A percentile compares a stretch with the other conserved stretches of the same genome.
phyloP scores from a whole-genome alignment of 2,797 vertebrate species.

The Cottoperca gobio region DNA sequence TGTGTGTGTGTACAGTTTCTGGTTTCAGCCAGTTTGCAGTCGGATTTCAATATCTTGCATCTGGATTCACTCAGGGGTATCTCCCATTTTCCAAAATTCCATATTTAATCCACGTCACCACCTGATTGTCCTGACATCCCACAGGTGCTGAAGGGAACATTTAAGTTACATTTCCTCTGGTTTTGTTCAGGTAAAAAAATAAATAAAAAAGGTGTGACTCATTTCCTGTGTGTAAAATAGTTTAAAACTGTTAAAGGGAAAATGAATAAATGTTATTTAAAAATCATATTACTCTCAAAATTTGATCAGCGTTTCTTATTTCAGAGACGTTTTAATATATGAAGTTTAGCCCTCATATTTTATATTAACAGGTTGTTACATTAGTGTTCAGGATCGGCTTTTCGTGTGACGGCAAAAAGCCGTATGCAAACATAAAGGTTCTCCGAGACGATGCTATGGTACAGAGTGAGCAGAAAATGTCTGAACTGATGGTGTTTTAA shows the following conservation, averaged over 20 bases:
- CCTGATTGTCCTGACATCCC: neutral
- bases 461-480: neutral
- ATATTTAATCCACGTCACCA: neutral
- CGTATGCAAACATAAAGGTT: neutral
- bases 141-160: neutral
- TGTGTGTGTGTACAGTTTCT: conserved; percentile 24
- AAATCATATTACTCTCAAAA: no score
- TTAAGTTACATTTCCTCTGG: neutral
- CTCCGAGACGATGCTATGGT: no score
- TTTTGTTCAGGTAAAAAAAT: neutral
- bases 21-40: conserved; percentile 40
- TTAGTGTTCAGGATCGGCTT: neutral
- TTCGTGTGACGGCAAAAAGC: neutral
- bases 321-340: neutral
- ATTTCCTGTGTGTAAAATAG: neutral
- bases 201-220: neutral
- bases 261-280: no score
- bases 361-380: neutral
- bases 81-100: conserved; percentile 9
- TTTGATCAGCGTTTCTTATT: no score
- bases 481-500: neutral
- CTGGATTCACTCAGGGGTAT: conserved; percentile 38
- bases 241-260: neutral
- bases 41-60: conserved; percentile 31
- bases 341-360: no score